Evolutionary conservation across 2,888 invertebrate genomes (phyloP).

Genomic region (Ophion ventricosus): DNA sequence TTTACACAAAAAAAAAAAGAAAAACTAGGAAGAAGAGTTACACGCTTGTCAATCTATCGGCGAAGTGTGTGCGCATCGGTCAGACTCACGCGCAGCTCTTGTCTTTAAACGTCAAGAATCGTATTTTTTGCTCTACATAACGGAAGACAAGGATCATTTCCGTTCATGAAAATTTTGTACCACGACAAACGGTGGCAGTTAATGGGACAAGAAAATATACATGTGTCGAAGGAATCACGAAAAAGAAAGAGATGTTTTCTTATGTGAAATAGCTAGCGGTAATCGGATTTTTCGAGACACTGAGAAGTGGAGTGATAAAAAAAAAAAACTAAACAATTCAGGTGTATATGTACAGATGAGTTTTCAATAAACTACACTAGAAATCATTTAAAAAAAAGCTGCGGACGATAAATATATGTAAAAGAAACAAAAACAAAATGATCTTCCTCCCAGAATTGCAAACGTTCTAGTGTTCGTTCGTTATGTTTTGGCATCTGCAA

Average conservation of each 20-base stretch:
- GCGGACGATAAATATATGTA: background rate
- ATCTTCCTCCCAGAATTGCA: slow-evolving; percentile 37
- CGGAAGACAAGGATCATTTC: slow-evolving; percentile 20
- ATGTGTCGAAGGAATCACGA: slow-evolving; percentile 9
- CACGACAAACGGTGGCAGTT: slow-evolving; percentile 57
- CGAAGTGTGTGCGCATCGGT: slow-evolving; percentile 29
- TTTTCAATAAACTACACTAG: slow-evolving; percentile 73
- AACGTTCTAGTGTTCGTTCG: slow-evolving; percentile 52
- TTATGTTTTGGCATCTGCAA: slow-evolving; percentile 10
- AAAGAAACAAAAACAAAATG: background rate
- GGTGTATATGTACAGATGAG: slow-evolving; percentile 72
- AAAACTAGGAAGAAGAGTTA: background rate
- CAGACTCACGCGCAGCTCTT: slow-evolving; percentile 28
- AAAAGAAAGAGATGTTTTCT: slow-evolving; percentile 44
- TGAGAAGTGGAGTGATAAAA: slow-evolving; percentile 33
- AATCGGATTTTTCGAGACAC: slow-evolving; percentile 67
- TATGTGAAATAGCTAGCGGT: slow-evolving; percentile 62
- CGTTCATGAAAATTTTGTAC: slow-evolving; percentile 30
- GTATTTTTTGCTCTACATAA: slow-evolving; percentile 49
- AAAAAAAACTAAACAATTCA: slow-evolving; percentile 46
- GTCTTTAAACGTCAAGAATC: slow-evolving; percentile 41
- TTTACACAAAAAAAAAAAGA: background rate
- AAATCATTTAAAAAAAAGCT: slow-evolving; percentile 49
- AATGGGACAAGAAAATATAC: slow-evolving; percentile 53
- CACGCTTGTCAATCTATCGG: slow-evolving; percentile 7